phyloP scores from a whole-genome alignment of 2,888 invertebrate genomes.

The Zygothrica quintamaculata region DNA sequence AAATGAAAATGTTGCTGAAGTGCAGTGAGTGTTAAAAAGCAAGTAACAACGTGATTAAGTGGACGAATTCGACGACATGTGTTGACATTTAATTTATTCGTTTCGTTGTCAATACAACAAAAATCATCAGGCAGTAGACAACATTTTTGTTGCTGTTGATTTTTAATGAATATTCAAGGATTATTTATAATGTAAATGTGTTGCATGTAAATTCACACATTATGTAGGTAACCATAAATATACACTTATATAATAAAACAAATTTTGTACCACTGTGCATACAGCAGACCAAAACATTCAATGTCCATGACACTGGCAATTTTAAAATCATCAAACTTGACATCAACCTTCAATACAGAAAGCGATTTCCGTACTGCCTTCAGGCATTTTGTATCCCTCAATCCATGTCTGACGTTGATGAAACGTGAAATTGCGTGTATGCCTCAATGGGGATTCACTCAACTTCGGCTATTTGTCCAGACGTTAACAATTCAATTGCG shows the following conservation, averaged over 20 bases:
- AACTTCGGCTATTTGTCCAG: conserved; percentile 19
- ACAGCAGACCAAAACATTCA: not conserved
- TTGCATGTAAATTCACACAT: conserved; percentile 17
- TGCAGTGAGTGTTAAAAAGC: conserved; percentile 36
- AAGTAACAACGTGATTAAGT: conserved; percentile 72
- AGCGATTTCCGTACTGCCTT: conserved; percentile 20
- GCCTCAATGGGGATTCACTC: conserved; percentile 21
- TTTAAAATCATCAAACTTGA: conserved; percentile 31
- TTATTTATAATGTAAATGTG: conserved; percentile 52
- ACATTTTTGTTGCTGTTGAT: conserved; percentile 43
- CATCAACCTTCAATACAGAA: conserved; percentile 11
- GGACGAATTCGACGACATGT: conserved; percentile 53
- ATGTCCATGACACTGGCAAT: conserved; percentile 19
- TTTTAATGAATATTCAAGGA: conserved; percentile 70
- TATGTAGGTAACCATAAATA: conserved; percentile 11
- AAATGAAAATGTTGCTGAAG: conserved; percentile 34
- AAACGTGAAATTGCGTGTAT: conserved; percentile 61
- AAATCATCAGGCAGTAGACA: conserved; percentile 12
- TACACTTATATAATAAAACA: not conserved
- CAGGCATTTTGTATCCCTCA: conserved; percentile 28
- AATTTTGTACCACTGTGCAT: conserved; percentile 23
- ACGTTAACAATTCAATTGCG: conserved; percentile 37
- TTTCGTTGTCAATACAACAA: conserved; percentile 20
- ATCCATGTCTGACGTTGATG: conserved; percentile 54
- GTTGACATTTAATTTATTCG: conserved; percentile 75